Conservation (phyloP, 2,113 vertebrate species). For the Sterrhoptilus dennistouni region DNA sequence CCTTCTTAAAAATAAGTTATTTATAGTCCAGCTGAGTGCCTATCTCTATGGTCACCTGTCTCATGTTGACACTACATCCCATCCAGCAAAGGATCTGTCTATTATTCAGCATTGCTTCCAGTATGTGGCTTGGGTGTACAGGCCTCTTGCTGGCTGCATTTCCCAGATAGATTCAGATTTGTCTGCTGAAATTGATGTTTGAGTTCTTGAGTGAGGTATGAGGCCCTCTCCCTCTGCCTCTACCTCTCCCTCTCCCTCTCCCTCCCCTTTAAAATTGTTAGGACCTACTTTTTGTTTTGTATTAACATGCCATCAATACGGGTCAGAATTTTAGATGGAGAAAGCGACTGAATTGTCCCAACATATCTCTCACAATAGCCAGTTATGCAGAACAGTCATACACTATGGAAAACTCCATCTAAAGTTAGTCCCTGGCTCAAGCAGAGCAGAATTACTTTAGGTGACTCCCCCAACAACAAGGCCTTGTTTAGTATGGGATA, state of each 20-base stretch:
- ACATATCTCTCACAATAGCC: not conserved
- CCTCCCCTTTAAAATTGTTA: not conserved
- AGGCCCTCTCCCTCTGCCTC: not conserved
- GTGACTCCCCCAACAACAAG: not conserved
- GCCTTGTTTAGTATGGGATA: not conserved
- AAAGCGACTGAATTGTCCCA: not conserved
- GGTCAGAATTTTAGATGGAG: not conserved
- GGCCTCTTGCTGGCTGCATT: not conserved
- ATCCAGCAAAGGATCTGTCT: not conserved
- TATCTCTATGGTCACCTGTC: not conserved
- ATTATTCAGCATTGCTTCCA: not conserved
- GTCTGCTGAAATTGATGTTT: fast-evolving
- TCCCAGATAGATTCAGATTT: not conserved
- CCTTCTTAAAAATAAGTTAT: not conserved
- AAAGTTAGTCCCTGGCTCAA: not conserved
- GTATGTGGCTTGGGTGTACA: not conserved
- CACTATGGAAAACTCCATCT: not conserved
- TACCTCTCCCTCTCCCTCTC: not conserved
- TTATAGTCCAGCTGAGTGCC: not conserved
- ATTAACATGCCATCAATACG: not conserved
- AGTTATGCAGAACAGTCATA: not conserved
- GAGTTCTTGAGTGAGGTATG: not conserved
- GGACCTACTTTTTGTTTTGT: not conserved
- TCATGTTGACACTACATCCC: not conserved
- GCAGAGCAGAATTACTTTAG: not conserved